Evolutionary conservation across 30 jellyfish, hydroid and myxozoan species (phyloP).

Genomic region (Hydractinia echinata): DNA sequence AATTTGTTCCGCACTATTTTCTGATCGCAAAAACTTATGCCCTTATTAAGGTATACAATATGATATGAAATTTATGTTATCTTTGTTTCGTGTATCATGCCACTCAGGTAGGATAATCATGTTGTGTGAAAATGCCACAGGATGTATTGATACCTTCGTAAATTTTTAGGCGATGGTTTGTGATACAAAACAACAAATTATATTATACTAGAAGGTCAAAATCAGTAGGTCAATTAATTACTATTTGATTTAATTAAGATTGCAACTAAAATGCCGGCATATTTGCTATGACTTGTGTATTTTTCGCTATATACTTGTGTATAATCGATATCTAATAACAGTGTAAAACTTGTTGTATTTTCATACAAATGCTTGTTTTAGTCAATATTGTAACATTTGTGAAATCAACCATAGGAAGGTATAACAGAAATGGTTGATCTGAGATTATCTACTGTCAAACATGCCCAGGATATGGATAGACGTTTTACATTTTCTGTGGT

Average conservation of each 20-base stretch:
- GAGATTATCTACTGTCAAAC: slow-evolving; percentile 85
- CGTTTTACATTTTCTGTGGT: slow-evolving; percentile 80
- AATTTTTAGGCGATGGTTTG: slow-evolving; percentile 87
- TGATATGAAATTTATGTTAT: no score
- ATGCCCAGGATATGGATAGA: slow-evolving; percentile 84
- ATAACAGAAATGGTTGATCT: slow-evolving; percentile 92
- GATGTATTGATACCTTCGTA: no score
- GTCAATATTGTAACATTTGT: neutral
- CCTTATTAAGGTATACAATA: no score
- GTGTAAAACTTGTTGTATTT: neutral
- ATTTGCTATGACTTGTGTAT: no score
- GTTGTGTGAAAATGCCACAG: no score
- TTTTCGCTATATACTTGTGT: no score
- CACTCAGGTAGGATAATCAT: no score
- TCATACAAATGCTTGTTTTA: neutral
- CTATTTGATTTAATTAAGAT: no score
- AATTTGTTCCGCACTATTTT: no score
- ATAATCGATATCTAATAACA: neutral
- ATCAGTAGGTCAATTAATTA: slow-evolving; percentile 12
- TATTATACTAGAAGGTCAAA: slow-evolving; percentile 52
- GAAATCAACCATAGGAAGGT: neutral
- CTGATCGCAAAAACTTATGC: no score
- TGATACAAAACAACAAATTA: slow-evolving; percentile 83
- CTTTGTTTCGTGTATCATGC: no score
- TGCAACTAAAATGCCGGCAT: no score